A percentile compares a stretch with the other conserved stretches of the same genome.
Evolutionary conservation across 2,113 vertebrate genomes (phyloP).

Genomic region (Callorhinus ursinus): DNA sequence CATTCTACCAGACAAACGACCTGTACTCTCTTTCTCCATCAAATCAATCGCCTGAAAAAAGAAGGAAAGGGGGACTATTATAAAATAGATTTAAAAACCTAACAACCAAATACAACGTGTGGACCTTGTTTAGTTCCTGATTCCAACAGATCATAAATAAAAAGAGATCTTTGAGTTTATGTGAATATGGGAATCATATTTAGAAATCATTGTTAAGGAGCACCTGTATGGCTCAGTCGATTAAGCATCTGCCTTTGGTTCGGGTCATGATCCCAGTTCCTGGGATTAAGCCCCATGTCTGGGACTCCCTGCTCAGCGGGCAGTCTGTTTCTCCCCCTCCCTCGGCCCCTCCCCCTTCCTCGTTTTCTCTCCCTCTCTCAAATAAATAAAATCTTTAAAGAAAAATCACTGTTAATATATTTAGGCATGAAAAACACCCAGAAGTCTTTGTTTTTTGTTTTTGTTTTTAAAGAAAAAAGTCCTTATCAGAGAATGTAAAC

Average conservation of each 20-base stretch:
- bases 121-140: neutral
- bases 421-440: neutral
- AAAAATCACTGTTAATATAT: conserved; percentile 24
- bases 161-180: conserved; percentile 48
- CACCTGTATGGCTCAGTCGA: neutral
- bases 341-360: neutral
- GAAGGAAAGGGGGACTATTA: neutral
- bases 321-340: neutral
- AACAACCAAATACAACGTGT: neutral
- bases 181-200: neutral
- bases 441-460: neutral
- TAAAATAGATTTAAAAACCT: conserved; percentile 4
- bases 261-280: neutral
- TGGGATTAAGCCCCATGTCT: neutral
- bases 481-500: neutral
- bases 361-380: neutral
- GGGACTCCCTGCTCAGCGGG: neutral
- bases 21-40: neutral
- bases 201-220: neutral
- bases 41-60: conserved; percentile 16
- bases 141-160: neutral
- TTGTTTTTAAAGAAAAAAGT: neutral
- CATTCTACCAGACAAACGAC: neutral
- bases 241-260: neutral
- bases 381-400: neutral